phyloP scores from a whole-genome alignment of 2,113 vertebrate genomes.

The Crypturellus undulatus region DNA sequence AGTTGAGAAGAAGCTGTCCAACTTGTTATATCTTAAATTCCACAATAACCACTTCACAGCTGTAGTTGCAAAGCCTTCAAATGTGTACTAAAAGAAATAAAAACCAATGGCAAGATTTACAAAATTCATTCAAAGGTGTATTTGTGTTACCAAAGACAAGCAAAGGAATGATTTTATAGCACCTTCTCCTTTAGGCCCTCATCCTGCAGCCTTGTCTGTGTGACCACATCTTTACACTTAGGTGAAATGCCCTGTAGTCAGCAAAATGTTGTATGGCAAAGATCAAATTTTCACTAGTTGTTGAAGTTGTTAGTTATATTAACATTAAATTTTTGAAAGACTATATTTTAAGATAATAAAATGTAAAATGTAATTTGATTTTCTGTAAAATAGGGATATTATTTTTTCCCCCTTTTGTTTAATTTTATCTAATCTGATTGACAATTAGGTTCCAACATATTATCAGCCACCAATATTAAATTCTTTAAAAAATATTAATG shows the following conservation, averaged over 20 bases:
- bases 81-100: not conserved
- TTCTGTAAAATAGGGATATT: not conserved
- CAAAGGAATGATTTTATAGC: rapidly evolving
- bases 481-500: not conserved
- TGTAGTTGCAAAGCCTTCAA: not conserved
- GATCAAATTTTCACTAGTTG: not conserved
- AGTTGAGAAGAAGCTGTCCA: not conserved
- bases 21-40: not conserved
- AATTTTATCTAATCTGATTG: not conserved
- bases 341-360: not conserved
- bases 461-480: not conserved
- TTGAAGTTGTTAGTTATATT: not conserved
- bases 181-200: not conserved
- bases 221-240: not conserved
- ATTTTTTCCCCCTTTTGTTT: not conserved
- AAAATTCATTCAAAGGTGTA: not conserved
- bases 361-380: not conserved
- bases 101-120: not conserved
- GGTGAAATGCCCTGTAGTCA: not conserved
- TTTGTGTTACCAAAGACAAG: not conserved
- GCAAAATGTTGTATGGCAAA: not conserved
- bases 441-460: not conserved
- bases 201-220: not conserved
- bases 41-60: not conserved
- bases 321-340: not conserved